Base-by-base conservation (phyloP, 1,140 invertebrate species). In the Drosophila ogumai region DNA sequence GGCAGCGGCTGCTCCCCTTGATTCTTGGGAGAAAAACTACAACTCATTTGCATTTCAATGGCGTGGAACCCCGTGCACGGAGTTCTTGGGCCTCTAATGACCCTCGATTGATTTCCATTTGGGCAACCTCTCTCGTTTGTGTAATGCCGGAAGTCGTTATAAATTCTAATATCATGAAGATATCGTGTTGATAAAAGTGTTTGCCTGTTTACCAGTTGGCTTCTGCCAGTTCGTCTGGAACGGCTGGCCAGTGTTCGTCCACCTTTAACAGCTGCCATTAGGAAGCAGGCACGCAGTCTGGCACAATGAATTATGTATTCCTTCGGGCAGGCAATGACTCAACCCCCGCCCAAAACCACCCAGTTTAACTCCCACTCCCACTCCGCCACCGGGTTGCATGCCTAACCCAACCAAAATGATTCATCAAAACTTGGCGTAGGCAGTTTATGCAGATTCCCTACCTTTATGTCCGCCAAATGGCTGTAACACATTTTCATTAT, bases 391-490 rank as follows among this genome's bases (percentile, higher is more conserved):
- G 17, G 41, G 36, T 58, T 67, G 41, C 61, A 65, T 61, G 67
- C 81, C 81, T 84, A 84, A 80, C 81, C 76, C 59, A 81, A 82
- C 79, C 67, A 82, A 78, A 54, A 82, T 82, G 80, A 82, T 78
- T 82, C 79, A 82, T 82, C 80, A 82, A 73, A 68, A 68, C 44
- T 25, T 71, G 61, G 50, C 75, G 69, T 60, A 60, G 57, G 76
- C 59, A 50, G 60, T 47, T 73, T 66, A 65, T 81, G 56, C 65
- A 49, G 56, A 74, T 79, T 79, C 66, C 34, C 52, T 60, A 82
- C 67, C 74, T 82, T 76, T 52, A 59, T 66, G 61, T 28, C 50
- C 61, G 60, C 50, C 66, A 47, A 61, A 38, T 55, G 55, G 64
- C 63, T 84, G 65, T 75, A 85, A 76, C 66, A 85, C 67, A 82